Conservation (phyloP, 2,888 invertebrate species). For the Hypomecis punctinalis region DNA sequence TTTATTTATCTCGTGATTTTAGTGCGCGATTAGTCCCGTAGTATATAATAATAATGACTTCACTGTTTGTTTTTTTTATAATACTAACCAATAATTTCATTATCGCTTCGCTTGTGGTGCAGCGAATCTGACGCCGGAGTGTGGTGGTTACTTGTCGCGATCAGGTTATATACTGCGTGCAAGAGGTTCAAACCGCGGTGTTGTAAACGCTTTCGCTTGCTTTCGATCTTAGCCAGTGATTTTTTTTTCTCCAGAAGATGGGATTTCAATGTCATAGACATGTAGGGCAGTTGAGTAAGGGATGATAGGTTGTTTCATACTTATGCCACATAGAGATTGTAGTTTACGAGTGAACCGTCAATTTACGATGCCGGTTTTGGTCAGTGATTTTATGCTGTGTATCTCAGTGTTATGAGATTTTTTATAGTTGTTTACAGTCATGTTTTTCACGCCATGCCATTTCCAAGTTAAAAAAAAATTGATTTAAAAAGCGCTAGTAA, state of each 20-base stretch:
- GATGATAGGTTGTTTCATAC: not conserved
- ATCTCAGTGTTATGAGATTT: too few relatives aligned
- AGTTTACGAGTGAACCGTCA: too few relatives aligned
- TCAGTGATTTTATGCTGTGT: not conserved
- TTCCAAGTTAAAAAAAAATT: too few relatives aligned
- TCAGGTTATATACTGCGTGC: slow-evolving; percentile 76
- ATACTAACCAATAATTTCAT: slow-evolving; percentile 82
- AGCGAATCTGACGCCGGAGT: slow-evolving; percentile 79
- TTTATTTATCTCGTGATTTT: slow-evolving; percentile 15
- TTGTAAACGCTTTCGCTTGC: slow-evolving; percentile 79
- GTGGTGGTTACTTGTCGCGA: slow-evolving; percentile 56
- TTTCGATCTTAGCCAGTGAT: slow-evolving; percentile 56
- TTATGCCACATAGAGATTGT: not conserved
- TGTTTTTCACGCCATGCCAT: too few relatives aligned
- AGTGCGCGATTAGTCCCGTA: slow-evolving; percentile 15
- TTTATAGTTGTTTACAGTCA: too few relatives aligned
- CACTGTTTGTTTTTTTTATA: slow-evolving; percentile 32
- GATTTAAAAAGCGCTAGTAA: too few relatives aligned
- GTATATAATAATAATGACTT: too few relatives aligned
- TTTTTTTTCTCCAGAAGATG: slow-evolving; percentile 50
- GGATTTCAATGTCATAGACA: slow-evolving; percentile 34
- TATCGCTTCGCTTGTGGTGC: slow-evolving; percentile 76
- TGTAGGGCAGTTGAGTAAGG: slow-evolving; percentile 16
- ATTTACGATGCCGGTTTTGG: not conserved
- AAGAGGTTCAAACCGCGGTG: slow-evolving; percentile 69